phyloP scores from a whole-genome alignment of 1,140 invertebrate species.

The Aradophagus sp. region DNA sequence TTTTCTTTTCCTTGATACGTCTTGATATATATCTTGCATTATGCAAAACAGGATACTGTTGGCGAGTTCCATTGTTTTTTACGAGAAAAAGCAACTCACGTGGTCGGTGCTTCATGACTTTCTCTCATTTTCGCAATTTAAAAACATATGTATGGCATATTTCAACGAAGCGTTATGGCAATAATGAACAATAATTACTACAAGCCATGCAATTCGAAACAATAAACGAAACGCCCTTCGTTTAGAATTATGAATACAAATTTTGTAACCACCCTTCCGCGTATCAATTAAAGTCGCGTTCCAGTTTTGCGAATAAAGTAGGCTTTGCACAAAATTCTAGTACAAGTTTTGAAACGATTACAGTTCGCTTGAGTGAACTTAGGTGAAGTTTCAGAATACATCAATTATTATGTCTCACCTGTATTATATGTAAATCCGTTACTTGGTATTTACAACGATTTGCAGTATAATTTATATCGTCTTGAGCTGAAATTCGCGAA shows the following conservation, averaged over 20 bases:
- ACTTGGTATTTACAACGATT: constrained; percentile 26
- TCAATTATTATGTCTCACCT: constrained; percentile 30
- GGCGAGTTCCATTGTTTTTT: no score
- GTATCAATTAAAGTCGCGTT: constrained; percentile 28
- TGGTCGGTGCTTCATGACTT: no score
- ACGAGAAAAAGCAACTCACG: no score
- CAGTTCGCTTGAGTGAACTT: constrained; percentile 30
- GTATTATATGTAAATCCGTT: constrained; percentile 38
- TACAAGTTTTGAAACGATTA: constrained; percentile 30
- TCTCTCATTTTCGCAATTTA: no score
- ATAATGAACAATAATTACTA: no score
- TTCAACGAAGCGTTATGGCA: no score
- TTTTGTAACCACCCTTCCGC: constrained; percentile 6
- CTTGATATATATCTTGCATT: no score
- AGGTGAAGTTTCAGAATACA: constrained; percentile 25
- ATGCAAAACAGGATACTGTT: no score
- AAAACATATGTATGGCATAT: no score
- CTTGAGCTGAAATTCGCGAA: neutral
- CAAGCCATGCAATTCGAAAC: no score
- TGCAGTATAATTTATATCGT: constrained; percentile 14
- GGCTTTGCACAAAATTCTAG: constrained; percentile 18
- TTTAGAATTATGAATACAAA: constrained; percentile 20
- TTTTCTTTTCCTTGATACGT: no score
- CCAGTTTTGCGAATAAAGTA: constrained; percentile 28
- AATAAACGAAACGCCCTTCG: constrained; percentile 1